These are phyloP conservation scores for Menura novaehollandiae DNA, from an alignment of 2,113 vertebrate species.

Conservation along the genomic window DNA sequence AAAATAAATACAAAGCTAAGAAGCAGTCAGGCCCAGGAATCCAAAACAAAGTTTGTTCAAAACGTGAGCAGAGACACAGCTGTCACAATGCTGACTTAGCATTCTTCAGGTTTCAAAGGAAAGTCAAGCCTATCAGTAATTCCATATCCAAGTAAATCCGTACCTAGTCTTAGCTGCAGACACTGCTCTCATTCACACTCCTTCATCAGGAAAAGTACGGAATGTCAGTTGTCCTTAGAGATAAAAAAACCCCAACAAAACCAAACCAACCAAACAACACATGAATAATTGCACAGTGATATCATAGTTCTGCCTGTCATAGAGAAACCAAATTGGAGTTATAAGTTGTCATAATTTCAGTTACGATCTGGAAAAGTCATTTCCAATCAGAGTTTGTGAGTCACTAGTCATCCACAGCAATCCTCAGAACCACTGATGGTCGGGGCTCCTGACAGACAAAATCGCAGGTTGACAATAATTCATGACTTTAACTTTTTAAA, in stretches of 20 bases:
- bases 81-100: slow-evolving; percentile 45
- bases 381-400: background rate
- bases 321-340: background rate
- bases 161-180: background rate
- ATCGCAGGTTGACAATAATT: background rate
- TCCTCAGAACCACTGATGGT: background rate
- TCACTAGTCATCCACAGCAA: background rate
- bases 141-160: background rate
- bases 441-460: background rate
- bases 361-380: background rate
- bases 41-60: slow-evolving; percentile 48
- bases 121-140: slow-evolving; percentile 12
- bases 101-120: slow-evolving; percentile 41
- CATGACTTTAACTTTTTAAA: background rate
- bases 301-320: background rate
- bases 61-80: slow-evolving; percentile 49
- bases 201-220: background rate
- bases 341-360: background rate
- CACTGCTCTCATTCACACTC: background rate
- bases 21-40: background rate
- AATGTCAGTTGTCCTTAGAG: background rate
- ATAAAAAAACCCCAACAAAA: background rate
- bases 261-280: background rate
- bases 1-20: slow-evolving; percentile 15
- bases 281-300: background rate